These are phyloP conservation scores for Cyanoramphus novaezelandiae DNA, from an alignment of 2,113 vertebrate species.

Conservation along the genomic window DNA sequence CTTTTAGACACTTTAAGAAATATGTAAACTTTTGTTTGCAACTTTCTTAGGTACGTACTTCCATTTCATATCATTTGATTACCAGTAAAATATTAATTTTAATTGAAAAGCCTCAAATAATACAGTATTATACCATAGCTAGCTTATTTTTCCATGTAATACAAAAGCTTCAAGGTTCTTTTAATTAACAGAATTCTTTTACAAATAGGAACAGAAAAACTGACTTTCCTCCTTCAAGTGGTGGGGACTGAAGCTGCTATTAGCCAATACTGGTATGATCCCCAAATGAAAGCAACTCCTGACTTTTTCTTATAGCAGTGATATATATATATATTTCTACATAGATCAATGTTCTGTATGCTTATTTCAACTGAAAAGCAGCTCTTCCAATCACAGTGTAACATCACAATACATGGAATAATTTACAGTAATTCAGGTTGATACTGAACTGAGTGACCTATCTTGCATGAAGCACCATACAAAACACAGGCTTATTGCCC, in stretches of 20 bases:
- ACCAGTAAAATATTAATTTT: not conserved
- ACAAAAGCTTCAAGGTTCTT: not conserved
- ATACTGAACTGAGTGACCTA: not conserved
- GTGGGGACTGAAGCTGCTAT: not conserved
- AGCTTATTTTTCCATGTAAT: not conserved
- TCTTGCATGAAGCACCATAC: not conserved
- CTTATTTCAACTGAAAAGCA: not conserved
- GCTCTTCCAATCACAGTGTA: not conserved
- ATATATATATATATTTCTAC: not conserved
- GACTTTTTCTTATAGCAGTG: not conserved
- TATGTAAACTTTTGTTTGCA: not conserved
- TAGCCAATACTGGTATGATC: not conserved
- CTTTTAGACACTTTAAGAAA: not conserved
- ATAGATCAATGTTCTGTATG: not conserved
- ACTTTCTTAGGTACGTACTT: fast-evolving
- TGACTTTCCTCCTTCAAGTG: not conserved
- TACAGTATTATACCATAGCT: not conserved
- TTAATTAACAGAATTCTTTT: not conserved
- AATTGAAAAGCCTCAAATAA: not conserved
- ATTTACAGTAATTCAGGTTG: not conserved
- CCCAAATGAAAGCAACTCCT: not conserved
- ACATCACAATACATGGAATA: not conserved
- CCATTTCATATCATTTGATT: not conserved
- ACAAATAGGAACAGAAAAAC: not conserved
- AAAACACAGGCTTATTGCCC: not conserved